A percentile compares a stretch with the other conserved stretches of the same genome.
Evolutionary conservation across 2,113 vertebrate genomes (phyloP).

Genomic region (Gymnocephalus cernua): DNA sequence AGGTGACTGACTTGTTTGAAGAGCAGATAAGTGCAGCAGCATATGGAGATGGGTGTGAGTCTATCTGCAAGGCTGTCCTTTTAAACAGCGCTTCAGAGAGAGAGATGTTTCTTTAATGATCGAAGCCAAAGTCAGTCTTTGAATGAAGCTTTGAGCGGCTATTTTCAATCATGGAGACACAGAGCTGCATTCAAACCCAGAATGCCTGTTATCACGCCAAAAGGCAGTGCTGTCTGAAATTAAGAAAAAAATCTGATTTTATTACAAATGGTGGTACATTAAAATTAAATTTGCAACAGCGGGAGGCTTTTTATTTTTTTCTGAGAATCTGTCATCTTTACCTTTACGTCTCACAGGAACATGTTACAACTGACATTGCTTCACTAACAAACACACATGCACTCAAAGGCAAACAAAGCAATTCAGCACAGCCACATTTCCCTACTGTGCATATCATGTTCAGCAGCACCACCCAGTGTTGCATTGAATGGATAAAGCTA

Average conservation of each 20-base stretch:
- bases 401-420: background rate
- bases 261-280: slow-evolving; percentile 20
- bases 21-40: slow-evolving; percentile 50
- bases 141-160: slow-evolving; percentile 43
- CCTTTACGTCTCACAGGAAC: slow-evolving; percentile 66
- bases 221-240: slow-evolving; percentile 24
- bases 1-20: slow-evolving; percentile 55
- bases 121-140: slow-evolving; percentile 44
- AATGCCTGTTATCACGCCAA: slow-evolving; percentile 41
- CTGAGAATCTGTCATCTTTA: slow-evolving; percentile 51
- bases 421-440: background rate
- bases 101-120: slow-evolving; percentile 50
- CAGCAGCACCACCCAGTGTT: slow-evolving; percentile 56
- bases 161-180: slow-evolving; percentile 22
- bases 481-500: too few species aligned
- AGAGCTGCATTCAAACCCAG: slow-evolving; percentile 36
- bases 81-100: slow-evolving; percentile 53
- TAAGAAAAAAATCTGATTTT: slow-evolving; percentile 17
- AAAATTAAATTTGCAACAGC: slow-evolving; percentile 17
- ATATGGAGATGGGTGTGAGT: slow-evolving; percentile 38
- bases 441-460: background rate
- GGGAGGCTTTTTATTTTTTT: background rate
- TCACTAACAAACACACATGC: slow-evolving; percentile 36
- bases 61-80: slow-evolving; percentile 44
- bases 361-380: slow-evolving; percentile 52